Conservation (phyloP, 64 coral and sea anemone genomes). For the Montipora foliosa region DNA sequence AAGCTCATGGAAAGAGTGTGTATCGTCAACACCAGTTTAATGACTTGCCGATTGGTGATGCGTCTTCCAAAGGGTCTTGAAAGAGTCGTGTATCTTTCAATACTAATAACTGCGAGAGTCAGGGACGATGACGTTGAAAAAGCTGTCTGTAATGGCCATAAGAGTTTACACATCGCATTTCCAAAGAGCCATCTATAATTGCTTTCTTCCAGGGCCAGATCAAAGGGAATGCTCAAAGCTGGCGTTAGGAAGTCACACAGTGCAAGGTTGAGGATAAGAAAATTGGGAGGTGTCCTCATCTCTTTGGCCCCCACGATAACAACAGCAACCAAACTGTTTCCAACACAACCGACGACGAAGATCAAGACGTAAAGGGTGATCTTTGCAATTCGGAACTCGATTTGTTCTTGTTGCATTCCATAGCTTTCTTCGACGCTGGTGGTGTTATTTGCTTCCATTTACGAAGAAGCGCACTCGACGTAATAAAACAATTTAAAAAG, state of each 20-base stretch:
- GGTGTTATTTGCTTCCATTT: slow-evolving; percentile 1
- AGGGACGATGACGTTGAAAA: slow-evolving; percentile 56
- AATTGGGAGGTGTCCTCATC: slow-evolving; percentile 65
- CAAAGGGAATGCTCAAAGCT: slow-evolving; percentile 75
- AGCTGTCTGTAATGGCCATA: slow-evolving; percentile 62
- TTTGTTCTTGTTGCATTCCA: background rate
- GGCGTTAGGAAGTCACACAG: slow-evolving; percentile 68
- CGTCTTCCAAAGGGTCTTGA: slow-evolving; percentile 47
- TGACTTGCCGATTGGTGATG: slow-evolving; percentile 18
- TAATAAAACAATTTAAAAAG: too few species aligned
- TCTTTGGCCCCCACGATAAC: slow-evolving; percentile 63
- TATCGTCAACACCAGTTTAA: slow-evolving; percentile 13
- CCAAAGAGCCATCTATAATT: slow-evolving; percentile 60
- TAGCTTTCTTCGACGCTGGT: background rate
- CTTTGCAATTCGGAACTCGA: slow-evolving; percentile 38
- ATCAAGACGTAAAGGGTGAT: slow-evolving; percentile 64
- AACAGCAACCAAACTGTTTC: slow-evolving; percentile 63
- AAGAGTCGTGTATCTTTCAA: slow-evolving; percentile 69
- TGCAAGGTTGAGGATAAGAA: slow-evolving; percentile 68
- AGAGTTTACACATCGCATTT: slow-evolving; percentile 67
- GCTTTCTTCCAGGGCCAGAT: slow-evolving; percentile 71
- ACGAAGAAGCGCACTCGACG: background rate
- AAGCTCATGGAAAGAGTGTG: slow-evolving; percentile 31
- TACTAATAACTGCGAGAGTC: slow-evolving; percentile 63
- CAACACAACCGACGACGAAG: slow-evolving; percentile 56